Evolutionary conservation across 2,113 vertebrate species (phyloP).

Genomic region (Tauraco erythrolophus): DNA sequence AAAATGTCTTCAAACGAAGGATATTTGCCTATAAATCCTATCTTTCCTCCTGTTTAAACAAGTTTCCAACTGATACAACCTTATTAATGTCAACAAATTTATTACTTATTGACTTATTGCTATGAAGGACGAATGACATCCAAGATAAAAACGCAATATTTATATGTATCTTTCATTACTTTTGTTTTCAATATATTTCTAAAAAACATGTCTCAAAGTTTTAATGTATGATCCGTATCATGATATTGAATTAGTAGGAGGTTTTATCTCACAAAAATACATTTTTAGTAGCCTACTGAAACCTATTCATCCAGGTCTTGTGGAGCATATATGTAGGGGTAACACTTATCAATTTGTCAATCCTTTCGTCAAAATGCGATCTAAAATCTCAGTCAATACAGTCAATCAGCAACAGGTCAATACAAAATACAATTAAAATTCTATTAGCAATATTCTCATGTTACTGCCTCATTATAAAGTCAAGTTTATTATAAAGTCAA

Average conservation of each 20-base stretch:
- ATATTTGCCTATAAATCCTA: neutral
- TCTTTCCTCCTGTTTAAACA: neutral
- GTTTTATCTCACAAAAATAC: neutral
- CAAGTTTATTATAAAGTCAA: neutral
- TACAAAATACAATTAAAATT: neutral
- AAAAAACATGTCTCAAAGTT: neutral
- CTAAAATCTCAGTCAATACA: too few relatives aligned
- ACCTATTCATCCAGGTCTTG: neutral
- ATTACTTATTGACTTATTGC: neutral
- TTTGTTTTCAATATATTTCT: neutral
- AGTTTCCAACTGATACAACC: neutral
- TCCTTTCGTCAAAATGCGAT: neutral
- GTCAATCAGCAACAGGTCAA: constrained; percentile 19
- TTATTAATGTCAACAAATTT: neutral
- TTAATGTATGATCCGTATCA: neutral
- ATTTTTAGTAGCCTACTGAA: neutral
- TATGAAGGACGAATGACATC: neutral
- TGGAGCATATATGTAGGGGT: neutral
- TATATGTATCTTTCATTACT: neutral
- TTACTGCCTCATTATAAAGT: neutral
- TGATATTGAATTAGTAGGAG: neutral
- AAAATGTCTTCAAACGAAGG: neutral
- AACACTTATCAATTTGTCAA: neutral
- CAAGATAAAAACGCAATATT: neutral
- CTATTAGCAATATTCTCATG: neutral